A percentile compares a stretch with the other conserved stretches of the same genome.
Evolutionary conservation across 2,113 vertebrate genomes (phyloP).

Genomic region (Xiphophorus couchianus): DNA sequence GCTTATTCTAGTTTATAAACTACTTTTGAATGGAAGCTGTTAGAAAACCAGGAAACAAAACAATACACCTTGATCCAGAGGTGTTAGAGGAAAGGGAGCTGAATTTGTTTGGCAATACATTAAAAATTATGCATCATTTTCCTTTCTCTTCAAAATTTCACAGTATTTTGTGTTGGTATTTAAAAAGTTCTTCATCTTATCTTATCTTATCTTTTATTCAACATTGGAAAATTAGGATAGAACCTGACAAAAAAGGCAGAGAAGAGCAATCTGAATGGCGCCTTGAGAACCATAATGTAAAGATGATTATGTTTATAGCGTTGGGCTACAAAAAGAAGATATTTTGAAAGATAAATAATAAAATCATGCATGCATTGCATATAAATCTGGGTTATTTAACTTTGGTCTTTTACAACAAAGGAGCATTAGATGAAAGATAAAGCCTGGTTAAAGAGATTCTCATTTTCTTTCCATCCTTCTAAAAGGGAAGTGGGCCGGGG

Average conservation of each 20-base stretch:
- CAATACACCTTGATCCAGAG: background rate
- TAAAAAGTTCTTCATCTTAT: background rate
- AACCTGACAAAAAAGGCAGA: background rate
- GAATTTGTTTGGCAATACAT: background rate
- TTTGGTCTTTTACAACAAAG: slow-evolving; percentile 25
- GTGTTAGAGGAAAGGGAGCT: background rate
- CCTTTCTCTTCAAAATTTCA: background rate
- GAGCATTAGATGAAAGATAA: slow-evolving; percentile 29
- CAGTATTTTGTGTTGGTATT: background rate
- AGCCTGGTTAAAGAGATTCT: slow-evolving; percentile 29
- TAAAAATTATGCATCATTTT: background rate
- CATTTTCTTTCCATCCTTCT: slow-evolving; percentile 29
- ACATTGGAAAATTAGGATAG: background rate
- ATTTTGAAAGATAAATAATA: slow-evolving; percentile 7
- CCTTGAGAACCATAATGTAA: background rate
- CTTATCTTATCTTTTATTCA: background rate
- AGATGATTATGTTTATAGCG: background rate
- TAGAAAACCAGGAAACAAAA: background rate
- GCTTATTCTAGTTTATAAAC: background rate
- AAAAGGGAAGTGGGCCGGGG: slow-evolving; percentile 19
- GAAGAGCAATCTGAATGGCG: background rate
- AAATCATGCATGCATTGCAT: slow-evolving; percentile 6
- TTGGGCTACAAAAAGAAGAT: background rate
- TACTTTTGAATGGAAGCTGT: background rate
- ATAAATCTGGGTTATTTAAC: slow-evolving; percentile 4